Evolutionary conservation across 2,113 vertebrate genomes (phyloP), one percentile per base, ranked within the genome.

Genomic region (Chloropsis hardwickii): DNA sequence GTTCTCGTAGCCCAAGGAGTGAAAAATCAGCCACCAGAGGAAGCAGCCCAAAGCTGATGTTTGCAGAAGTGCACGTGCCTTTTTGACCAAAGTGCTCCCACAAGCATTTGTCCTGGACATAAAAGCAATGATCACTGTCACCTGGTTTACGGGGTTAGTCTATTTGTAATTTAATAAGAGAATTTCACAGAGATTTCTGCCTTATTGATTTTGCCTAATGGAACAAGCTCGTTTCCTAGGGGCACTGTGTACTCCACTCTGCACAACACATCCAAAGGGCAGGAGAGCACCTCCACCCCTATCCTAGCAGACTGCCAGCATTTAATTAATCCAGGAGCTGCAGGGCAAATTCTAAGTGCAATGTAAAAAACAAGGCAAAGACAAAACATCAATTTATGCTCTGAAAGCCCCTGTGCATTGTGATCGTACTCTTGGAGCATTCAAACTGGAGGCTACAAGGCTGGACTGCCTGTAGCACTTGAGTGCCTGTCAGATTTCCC

Each of bases 241-340:
- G 94, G 91, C 73, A 93, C 85, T n/a, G 6, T 54, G 82, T 91
- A 48, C 89, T 94, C 50, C 66, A 35, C 73, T 40, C 73, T 86
- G 71, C 33, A 69, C 83, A 81, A 37, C 61, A 65, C 67, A 60
- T 8, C 70, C 5, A 70, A 86, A 94, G 86, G 88, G 62, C 86
- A 90, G 67, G 69, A 76, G 90, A 61, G 48, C 12, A 3, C 74
- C 69, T 53, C 86, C 1, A 6, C 57, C 69, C 58, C 88, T 74
- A 1, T 40, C 90, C 60, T 7, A 37, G 47, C 4, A 42, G 73
- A 18, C 61, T 81, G 95, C 51, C 95, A 96, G 92, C 84, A 86
- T 94, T 97, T 97, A 96, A 97, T 97, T 97, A 97, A 96, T 97
- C 92, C 21, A 20, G 79, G 79, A 88, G 90, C 95, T 95, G 80